Base-by-base conservation (phyloP, 2,888 invertebrate genomes). In the Apomyelois bistriatella region DNA sequence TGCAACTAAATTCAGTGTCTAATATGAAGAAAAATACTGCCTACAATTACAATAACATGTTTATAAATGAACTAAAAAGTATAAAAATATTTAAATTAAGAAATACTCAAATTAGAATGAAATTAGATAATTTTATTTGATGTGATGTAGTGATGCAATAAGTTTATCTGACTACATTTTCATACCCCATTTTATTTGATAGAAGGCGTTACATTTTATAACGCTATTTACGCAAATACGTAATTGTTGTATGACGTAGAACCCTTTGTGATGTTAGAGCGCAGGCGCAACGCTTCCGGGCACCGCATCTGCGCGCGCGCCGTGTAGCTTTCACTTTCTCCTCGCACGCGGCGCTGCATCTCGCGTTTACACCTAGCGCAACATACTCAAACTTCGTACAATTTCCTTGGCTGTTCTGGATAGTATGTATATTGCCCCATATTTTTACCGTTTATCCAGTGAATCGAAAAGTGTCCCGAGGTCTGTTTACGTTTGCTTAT, bases 241-340 rank as follows among this genome's bases (percentile, higher is more conserved):
- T 54, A 55, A 54, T 52, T 40, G 59, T 60, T 53, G 56, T 61
- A 60, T 74, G 72, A 72, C 68, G 74, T 74, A 70, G 68, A 66
- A 66, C 72, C 76, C 77, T 79, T 86, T 85, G 86, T 85, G 73
- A 64, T 69, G 73, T 66, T 57, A 64, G 67, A 65, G 70, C 70
- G 70, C 70, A 66, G 65, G 77, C 79, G 73, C 77, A 74, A 68
- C 69, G 80, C 81, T 89, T 89, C 88, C 88, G 88, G 85, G 83
- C 79, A 72, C 82, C 70, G 79, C 82, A 84, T 86, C 87, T 87
- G 87, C 85, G 84, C 82, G 64, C 69, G 75, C 78, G 82, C 70
- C 80, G 69, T 70, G 82, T 69, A 65, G 83, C 88, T 90, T 88
- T 90, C 89, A 89, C 89, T 90, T 90, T 90, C 88, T 82, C 88